Evolutionary conservation across 2,113 vertebrate species (phyloP).

Genomic region (Ictalurus furcatus): DNA sequence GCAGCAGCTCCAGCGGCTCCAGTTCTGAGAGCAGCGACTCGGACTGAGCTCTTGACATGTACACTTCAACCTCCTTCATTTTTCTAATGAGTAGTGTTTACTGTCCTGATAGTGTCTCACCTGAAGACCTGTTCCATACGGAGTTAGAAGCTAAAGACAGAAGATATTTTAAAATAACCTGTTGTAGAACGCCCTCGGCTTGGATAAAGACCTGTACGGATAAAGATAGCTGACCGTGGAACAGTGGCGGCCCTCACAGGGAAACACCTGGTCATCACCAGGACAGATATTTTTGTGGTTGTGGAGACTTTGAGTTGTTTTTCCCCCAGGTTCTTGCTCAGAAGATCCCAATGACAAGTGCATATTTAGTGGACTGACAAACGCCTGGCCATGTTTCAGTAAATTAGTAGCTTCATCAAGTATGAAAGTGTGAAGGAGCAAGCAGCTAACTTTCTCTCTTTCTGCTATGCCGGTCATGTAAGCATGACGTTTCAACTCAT

Average conservation of each 20-base stretch:
- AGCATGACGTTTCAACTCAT: slow-evolving; percentile 52
- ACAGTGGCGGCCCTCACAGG: slow-evolving; percentile 51
- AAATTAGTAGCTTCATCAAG: slow-evolving; percentile 39
- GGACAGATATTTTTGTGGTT: slow-evolving; percentile 46
- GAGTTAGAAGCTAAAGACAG: slow-evolving; percentile 50
- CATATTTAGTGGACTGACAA: slow-evolving; percentile 43
- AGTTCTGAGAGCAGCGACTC: slow-evolving; percentile 91
- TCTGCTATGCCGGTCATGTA: slow-evolving; percentile 46
- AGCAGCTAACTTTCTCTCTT: slow-evolving; percentile 25
- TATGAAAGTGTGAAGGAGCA: slow-evolving; percentile 40
- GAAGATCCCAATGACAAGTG: slow-evolving; percentile 19
- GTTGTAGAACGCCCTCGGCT: slow-evolving; percentile 48
- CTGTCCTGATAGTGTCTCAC: slow-evolving; percentile 53
- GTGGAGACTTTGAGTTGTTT: slow-evolving; percentile 50
- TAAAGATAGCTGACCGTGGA: slow-evolving; percentile 38
- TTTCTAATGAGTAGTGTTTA: slow-evolving; percentile 55
- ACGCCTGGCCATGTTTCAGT: slow-evolving; percentile 43
- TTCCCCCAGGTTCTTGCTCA: slow-evolving; percentile 28
- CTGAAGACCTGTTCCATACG: slow-evolving; percentile 49
- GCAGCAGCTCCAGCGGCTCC: slow-evolving; percentile 91
- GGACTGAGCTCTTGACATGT: slow-evolving; percentile 71
- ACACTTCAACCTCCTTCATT: slow-evolving; percentile 44
- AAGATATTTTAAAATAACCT: slow-evolving; percentile 56
- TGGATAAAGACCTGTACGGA: slow-evolving; percentile 35
- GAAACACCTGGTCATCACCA: slow-evolving; percentile 52